phyloP scores from a whole-genome alignment of 1,140 invertebrate genomes.

The Drosophila bocki region DNA sequence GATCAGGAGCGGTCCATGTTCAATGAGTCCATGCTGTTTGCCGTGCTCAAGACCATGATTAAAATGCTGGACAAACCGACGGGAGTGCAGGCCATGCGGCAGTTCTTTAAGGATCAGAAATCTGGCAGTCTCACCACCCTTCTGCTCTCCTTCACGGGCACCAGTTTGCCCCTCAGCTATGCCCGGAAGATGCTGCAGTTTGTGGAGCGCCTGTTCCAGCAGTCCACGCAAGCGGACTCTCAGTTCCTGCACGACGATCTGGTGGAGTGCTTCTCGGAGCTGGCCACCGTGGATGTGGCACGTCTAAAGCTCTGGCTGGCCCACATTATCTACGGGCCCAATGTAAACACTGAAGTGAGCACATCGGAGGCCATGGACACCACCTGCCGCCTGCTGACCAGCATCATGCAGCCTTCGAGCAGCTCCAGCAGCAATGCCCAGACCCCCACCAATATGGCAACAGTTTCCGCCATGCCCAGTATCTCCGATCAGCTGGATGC shows the following conservation, averaged over 20 bases:
- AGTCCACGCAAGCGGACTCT: conserved; percentile 86
- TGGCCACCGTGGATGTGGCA: conserved; percentile 88
- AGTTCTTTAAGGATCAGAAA: conserved; percentile 90
- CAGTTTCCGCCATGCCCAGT: conserved; percentile 82
- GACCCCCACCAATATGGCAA: conserved; percentile 85
- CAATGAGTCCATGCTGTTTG: conserved; percentile 78
- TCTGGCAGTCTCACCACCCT: conserved; percentile 89
- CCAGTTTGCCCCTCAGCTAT: conserved; percentile 89
- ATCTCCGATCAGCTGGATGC: conserved; percentile 84
- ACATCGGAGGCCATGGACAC: conserved; percentile 59
- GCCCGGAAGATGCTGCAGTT: conserved; percentile 92
- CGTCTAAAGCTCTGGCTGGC: conserved; percentile 90
- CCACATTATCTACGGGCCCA: conserved; percentile 88
- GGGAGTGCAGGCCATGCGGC: conserved; percentile 92
- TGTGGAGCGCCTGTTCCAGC: conserved; percentile 91
- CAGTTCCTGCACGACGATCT: conserved; percentile 89
- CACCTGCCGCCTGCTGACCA: conserved; percentile 65
- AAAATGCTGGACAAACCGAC: conserved; percentile 91
- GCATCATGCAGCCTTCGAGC: conserved; percentile 79
- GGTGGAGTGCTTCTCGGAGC: conserved; percentile 89
- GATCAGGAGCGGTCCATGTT: conserved; percentile 62
- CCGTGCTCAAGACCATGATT: conserved; percentile 90
- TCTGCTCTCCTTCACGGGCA: conserved; percentile 90
- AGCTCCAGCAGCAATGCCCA: conserved; percentile 85
- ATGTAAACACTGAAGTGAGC: conserved; percentile 50